phyloP scores from a whole-genome alignment of 2,797 vertebrate genomes.

The Denticeps clupeoides region DNA sequence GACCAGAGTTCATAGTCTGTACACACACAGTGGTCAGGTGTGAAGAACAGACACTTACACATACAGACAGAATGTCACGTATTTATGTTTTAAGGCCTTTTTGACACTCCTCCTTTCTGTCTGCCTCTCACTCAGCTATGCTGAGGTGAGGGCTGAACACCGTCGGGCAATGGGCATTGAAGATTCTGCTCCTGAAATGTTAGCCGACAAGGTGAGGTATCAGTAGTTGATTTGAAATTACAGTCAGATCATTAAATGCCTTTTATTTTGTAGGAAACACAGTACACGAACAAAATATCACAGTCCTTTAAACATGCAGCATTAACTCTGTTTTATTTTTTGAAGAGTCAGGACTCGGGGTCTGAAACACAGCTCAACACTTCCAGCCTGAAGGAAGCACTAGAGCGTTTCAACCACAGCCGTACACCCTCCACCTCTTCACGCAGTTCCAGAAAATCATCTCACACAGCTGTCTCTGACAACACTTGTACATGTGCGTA shows the following conservation, averaged over 20 bases:
- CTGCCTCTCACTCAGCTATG: conserved; percentile 56
- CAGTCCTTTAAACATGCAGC: neutral
- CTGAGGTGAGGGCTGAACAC: conserved; percentile 64
- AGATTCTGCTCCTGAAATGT: conserved; percentile 74
- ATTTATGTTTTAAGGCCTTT: neutral
- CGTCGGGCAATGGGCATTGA: conserved; percentile 69
- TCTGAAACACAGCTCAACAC: conserved; percentile 88
- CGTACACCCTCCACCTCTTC: conserved; percentile 84
- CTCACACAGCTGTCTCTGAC: conserved; percentile 83
- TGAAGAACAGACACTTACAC: neutral
- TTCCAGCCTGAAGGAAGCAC: conserved; percentile 86
- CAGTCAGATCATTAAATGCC: no score
- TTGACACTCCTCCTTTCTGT: neutral
- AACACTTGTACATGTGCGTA: conserved; percentile 81
- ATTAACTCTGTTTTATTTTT: neutral
- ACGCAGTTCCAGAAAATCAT: conserved; percentile 83
- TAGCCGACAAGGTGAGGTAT: conserved; percentile 74
- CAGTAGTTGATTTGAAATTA: no score
- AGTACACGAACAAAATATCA: no score
- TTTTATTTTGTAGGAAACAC: no score
- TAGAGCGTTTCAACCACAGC: conserved; percentile 86
- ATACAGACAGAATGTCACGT: neutral
- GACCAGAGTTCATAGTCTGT: conserved; percentile 96
- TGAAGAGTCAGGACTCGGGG: conserved; percentile 78
- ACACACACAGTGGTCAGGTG: conserved; percentile 97